These are phyloP conservation scores for Simalia tracyae DNA, from an alignment of 2,797 vertebrate species.

Conservation along the genomic window DNA sequence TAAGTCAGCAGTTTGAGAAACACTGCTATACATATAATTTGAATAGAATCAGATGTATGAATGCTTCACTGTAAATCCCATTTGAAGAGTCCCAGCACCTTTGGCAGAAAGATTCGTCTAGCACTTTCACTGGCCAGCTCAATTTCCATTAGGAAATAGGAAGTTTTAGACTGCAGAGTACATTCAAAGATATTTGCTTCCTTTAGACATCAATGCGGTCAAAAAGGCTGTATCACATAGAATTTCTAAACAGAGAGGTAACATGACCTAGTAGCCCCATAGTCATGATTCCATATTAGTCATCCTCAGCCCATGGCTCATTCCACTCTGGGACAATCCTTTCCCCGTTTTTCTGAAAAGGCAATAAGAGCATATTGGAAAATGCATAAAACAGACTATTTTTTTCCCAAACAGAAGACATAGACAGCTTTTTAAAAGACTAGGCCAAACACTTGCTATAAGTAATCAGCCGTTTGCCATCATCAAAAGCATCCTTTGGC, in stretches of 20 bases:
- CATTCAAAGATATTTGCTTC: background rate
- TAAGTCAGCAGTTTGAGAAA: background rate
- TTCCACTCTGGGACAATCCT: background rate
- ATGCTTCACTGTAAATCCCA: background rate
- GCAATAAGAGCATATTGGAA: slow-evolving; percentile 2
- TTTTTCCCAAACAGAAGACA: slow-evolving; percentile 5
- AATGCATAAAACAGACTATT: slow-evolving; percentile 1
- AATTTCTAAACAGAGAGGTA: background rate
- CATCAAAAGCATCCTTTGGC: slow-evolving; percentile 7
- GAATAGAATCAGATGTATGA: background rate
- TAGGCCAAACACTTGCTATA: slow-evolving; percentile 20
- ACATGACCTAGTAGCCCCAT: background rate
- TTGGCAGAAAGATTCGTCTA: background rate
- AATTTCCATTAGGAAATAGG: background rate
- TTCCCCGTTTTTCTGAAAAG: background rate
- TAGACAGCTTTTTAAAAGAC: slow-evolving; percentile 6
- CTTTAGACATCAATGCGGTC: background rate
- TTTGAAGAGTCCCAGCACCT: background rate
- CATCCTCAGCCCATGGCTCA: background rate
- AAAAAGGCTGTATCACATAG: background rate
- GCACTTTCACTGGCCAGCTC: background rate
- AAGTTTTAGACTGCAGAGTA: background rate
- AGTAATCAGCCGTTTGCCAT: slow-evolving; percentile 10
- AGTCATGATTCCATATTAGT: background rate
- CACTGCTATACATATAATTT: background rate